Evolutionary conservation across 2,113 vertebrate genomes (phyloP), one percentile per base, ranked within the genome.

Genomic region (Chitala chitala): DNA sequence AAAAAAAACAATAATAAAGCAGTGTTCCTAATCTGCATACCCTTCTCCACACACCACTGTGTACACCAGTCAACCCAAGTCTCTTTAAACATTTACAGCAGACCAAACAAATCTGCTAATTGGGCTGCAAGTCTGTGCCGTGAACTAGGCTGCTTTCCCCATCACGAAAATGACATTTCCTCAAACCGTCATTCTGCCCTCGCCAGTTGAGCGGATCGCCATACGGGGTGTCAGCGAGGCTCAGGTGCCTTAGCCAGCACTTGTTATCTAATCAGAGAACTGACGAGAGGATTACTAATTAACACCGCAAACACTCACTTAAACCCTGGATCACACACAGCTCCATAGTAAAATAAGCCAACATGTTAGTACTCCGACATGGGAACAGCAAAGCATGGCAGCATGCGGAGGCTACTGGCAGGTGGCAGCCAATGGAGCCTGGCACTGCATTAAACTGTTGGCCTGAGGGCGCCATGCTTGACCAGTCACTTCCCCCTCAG

Each of bases 231-330:
- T 29, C 29, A 54, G 6, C 2, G 38, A 74, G 73, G 73, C 73
- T 74, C 73, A 74, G 73, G 73, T 74, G 73, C 61, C 22, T 68
- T 29, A 55, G 61, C 33, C 36, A 26, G n/a, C 36, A 54, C 61
- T 54, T 53, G 55, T 55, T 66, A 68, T 42, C 31, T 48, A 74
- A 74, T 65, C 50, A 55, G 46, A 74, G 55, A 36, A 10, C 29
- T 56, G 38, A 59, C 5, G 54, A 59, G 44, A 38, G 53, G 70
- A 24, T 44, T 72, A 29, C 55, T 44, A 72, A 72, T 72, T 72
- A 58, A 72, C 70, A 72, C 38, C 44, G 54, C 70, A 72, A 72
- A 56, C 7, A 72, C 54, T 29, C 38, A 44, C 38, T 59, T 72
- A 58, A 58, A 58, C 70, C 70, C n/a, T 72, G 22, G 40, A 58